phyloP scores from a whole-genome alignment of 2,888 invertebrate genomes.

The Odontothrips loti region DNA sequence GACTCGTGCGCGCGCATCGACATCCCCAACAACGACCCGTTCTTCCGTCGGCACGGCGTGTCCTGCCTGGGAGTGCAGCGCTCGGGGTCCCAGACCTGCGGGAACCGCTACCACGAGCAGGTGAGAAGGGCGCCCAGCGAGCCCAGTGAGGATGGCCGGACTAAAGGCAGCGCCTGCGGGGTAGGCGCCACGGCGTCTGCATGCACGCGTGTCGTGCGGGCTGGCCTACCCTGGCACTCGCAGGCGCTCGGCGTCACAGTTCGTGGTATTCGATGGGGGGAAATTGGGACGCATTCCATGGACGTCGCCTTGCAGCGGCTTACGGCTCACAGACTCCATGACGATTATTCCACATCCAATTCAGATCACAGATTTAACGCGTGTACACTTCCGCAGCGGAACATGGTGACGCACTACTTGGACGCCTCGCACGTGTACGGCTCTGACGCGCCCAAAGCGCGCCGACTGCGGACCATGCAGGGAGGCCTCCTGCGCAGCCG shows the following conservation, averaged over 20 bases:
- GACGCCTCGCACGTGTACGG: conserved; percentile 20
- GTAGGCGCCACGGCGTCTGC: too few relatives aligned
- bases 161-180: too few relatives aligned
- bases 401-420: conserved; percentile 21
- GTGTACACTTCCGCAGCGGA: not conserved
- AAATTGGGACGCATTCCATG: too few relatives aligned
- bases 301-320: too few relatives aligned
- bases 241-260: not conserved
- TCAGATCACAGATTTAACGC: too few relatives aligned
- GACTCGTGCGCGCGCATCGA: conserved; percentile 3
- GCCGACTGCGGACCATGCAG: not conserved
- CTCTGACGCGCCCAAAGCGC: conserved; percentile 5
- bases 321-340: too few relatives aligned
- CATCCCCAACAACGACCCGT: conserved; percentile 16
- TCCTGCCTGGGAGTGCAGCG: not conserved
- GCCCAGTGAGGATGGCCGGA: too few relatives aligned
- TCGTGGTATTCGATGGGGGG: too few relatives aligned
- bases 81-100: not conserved
- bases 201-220: not conserved
- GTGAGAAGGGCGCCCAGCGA: too few relatives aligned
- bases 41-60: not conserved
- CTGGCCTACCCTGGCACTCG: not conserved
- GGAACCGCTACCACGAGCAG: not conserved
- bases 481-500: not conserved
- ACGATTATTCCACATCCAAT: too few relatives aligned